These are phyloP conservation scores for Piscicola geometra DNA, from an alignment of 2,888 invertebrate genomes.

Conservation along the genomic window DNA sequence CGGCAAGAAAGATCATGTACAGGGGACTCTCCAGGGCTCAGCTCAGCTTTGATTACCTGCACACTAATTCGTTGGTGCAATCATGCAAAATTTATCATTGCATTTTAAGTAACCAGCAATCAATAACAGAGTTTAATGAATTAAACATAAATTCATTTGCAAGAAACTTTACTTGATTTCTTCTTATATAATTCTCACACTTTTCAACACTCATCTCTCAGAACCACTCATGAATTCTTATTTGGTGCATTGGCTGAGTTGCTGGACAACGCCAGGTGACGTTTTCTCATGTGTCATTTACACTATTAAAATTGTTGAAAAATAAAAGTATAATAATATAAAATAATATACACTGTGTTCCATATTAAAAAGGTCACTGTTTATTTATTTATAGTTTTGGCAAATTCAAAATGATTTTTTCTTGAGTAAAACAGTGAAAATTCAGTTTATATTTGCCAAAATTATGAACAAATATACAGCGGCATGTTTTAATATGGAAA, in stretches of 20 bases:
- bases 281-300: too few species aligned
- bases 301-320: too few species aligned
- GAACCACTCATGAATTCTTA: constrained; percentile 57
- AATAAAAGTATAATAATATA: too few species aligned
- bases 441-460: too few species aligned
- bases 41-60: constrained; percentile 56
- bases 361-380: background rate
- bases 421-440: too few species aligned
- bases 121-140: background rate
- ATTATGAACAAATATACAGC: too few species aligned
- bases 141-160: background rate
- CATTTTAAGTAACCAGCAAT: background rate
- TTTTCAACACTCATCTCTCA: constrained; percentile 30
- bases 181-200: background rate
- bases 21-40: constrained; percentile 52
- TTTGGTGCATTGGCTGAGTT: constrained; percentile 58
- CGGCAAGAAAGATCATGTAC: constrained; percentile 41
- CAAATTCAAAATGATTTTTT: background rate
- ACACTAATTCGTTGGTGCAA: constrained; percentile 56
- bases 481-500: too few species aligned
- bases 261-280: constrained; percentile 57
- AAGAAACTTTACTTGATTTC: constrained; percentile 11
- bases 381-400: background rate
- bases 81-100: background rate
- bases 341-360: background rate